Conservation (phyloP, 1,140 invertebrate species). For the Latrodectus geometricus region DNA sequence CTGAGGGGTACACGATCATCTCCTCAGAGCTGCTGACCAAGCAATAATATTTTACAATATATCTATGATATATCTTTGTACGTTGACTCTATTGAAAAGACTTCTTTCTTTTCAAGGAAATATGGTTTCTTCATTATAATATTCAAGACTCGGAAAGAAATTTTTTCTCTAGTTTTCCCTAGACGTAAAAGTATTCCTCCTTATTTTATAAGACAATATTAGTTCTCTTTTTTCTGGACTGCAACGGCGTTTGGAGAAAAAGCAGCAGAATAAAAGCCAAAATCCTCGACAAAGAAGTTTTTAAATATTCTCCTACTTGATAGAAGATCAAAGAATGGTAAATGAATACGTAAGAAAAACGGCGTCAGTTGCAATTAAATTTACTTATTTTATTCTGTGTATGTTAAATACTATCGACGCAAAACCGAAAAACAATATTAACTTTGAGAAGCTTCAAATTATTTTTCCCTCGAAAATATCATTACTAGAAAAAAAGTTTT, state of each 20-base stretch:
- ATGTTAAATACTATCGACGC: neutral
- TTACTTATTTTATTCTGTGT: slow-evolving; percentile 28
- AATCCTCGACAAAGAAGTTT: neutral
- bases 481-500: slow-evolving; percentile 28
- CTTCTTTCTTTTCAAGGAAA: too few species aligned
- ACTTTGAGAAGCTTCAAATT: slow-evolving; percentile 6
- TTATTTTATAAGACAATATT: too few species aligned
- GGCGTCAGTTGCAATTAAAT: slow-evolving; percentile 7
- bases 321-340: slow-evolving; percentile 1
- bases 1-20: neutral
- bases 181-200: too few species aligned
- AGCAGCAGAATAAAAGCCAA: neutral
- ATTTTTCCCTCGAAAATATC: slow-evolving; percentile 12
- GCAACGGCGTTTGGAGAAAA: neutral
- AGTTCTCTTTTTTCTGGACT: too few species aligned
- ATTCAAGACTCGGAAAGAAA: too few species aligned
- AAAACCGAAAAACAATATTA: slow-evolving; percentile 23
- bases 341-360: neutral
- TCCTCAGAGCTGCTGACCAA: too few species aligned
- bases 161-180: too few species aligned
- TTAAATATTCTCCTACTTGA: slow-evolving; percentile 1
- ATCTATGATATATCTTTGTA: too few species aligned
- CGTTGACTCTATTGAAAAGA: too few species aligned
- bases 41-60: too few species aligned
- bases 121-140: too few species aligned